These are phyloP conservation scores for Hydrozoanthus gracilis DNA, from an alignment of 92 coral and sea anemone genomes.

Conservation along the genomic window DNA sequence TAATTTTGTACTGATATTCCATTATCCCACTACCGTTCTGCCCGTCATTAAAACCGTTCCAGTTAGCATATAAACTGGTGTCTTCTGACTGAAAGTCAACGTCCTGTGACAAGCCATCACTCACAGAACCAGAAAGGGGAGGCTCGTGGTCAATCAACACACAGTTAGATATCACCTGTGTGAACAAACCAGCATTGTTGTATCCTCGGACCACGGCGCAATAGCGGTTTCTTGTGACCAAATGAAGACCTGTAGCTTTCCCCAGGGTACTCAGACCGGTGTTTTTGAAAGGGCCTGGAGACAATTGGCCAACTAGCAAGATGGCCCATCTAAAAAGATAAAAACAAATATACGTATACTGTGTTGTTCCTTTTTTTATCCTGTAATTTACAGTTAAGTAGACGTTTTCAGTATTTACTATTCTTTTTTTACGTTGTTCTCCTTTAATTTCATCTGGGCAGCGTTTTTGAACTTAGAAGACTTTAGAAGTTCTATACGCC, in stretches of 20 bases:
- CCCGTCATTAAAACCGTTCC: slow-evolving; percentile 93
- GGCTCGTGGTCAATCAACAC: slow-evolving; percentile 91
- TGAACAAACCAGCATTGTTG: slow-evolving; percentile 81
- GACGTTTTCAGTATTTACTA: no score
- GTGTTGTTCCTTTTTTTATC: no score
- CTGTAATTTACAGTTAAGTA: no score
- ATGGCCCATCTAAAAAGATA: slow-evolving; percentile 65
- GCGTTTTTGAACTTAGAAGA: no score
- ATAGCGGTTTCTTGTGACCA: slow-evolving; percentile 83
- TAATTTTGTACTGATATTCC: slow-evolving; percentile 79
- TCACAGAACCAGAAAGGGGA: slow-evolving; percentile 84
- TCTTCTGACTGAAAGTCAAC: slow-evolving; percentile 86
- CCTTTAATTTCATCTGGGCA: no score
- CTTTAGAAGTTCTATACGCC: no score
- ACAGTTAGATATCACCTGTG: slow-evolving; percentile 84
- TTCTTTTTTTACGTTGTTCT: no score
- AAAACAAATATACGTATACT: background rate
- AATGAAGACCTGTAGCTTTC: slow-evolving; percentile 64
- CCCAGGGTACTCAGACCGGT: slow-evolving; percentile 64
- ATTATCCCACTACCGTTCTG: slow-evolving; percentile 88
- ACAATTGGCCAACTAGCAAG: slow-evolving; percentile 57
- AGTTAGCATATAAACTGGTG: slow-evolving; percentile 76
- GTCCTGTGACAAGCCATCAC: slow-evolving; percentile 83
- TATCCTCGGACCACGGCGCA: slow-evolving; percentile 93
- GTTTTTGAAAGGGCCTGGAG: slow-evolving; percentile 66